Percentiles rank a stretch among this genome's conserved stretches.
These are phyloP conservation scores for Euglossa dilemma DNA, from an alignment of 1,140 invertebrate genomes.

Conservation along the genomic window DNA sequence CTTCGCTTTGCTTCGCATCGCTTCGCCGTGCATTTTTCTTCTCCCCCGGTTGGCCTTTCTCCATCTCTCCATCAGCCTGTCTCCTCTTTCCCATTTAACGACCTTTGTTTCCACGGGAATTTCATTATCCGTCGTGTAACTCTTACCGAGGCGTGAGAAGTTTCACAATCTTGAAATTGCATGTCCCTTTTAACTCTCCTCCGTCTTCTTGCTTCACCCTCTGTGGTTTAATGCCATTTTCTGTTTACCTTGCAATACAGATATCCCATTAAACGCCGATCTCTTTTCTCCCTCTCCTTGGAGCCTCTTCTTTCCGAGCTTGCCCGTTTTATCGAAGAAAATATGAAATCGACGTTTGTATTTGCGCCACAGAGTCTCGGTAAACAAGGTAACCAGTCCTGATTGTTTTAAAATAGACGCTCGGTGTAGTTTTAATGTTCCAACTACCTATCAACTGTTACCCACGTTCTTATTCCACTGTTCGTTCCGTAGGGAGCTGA, in stretches of 20 bases:
- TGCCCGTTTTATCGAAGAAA: too few relatives aligned
- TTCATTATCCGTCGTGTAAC: slow-evolving; percentile 41
- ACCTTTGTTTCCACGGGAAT: slow-evolving; percentile 45
- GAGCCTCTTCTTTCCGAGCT: too few relatives aligned
- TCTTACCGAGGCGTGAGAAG: slow-evolving; percentile 18
- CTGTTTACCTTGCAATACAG: slow-evolving; percentile 20
- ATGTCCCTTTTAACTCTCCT: slow-evolving; percentile 2
- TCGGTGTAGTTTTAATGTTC: neutral
- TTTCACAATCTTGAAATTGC: slow-evolving; percentile 29
- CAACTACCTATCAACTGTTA: too few relatives aligned
- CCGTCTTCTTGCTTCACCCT: neutral
- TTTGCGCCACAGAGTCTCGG: too few relatives aligned
- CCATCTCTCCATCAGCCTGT: slow-evolving; percentile 13
- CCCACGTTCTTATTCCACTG: neutral
- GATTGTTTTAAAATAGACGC: neutral
- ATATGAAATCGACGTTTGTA: neutral
- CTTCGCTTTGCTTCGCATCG: neutral
- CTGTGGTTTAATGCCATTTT: slow-evolving; percentile 12
- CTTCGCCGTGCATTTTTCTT: neutral
- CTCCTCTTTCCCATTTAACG: slow-evolving; percentile 14
- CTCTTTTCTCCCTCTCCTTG: neutral
- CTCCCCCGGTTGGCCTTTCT: slow-evolving; percentile 42
- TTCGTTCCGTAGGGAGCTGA: neutral
- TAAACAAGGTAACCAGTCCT: neutral
- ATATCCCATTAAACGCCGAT: neutral